Percentiles rank a stretch among this genome's conserved stretches.
phyloP scores from a whole-genome alignment of 2,888 invertebrate genomes.

The Neria commutata region DNA sequence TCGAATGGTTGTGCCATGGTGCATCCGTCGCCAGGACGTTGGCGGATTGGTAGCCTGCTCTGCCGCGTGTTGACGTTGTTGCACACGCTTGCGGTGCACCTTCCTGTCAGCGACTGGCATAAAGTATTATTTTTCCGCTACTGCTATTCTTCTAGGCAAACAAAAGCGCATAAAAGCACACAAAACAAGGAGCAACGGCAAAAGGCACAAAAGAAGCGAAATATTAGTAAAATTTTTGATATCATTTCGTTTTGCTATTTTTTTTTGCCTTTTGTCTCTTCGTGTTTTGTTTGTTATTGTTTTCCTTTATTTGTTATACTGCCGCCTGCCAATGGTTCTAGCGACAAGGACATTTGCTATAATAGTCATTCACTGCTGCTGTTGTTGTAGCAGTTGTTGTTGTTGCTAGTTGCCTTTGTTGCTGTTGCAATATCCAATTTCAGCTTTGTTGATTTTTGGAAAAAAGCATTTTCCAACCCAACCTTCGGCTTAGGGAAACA shows the following conservation, averaged over 20 bases:
- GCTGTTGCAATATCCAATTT: slow-evolving; percentile 51
- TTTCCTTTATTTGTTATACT: slow-evolving; percentile 9
- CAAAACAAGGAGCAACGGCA: neutral
- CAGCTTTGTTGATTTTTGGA: slow-evolving; percentile 34
- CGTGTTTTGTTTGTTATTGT: slow-evolving; percentile 8
- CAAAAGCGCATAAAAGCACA: neutral
- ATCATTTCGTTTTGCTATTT: slow-evolving; percentile 1
- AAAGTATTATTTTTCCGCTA: neutral
- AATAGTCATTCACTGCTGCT: slow-evolving; percentile 9
- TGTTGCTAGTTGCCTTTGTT: slow-evolving; percentile 37
- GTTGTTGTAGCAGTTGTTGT: slow-evolving; percentile 23
- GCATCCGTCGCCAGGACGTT: slow-evolving; percentile 19
- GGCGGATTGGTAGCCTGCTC: slow-evolving; percentile 5
- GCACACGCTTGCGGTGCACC: neutral
- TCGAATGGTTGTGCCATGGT: slow-evolving; percentile 45
- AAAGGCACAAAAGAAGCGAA: slow-evolving; percentile 2
- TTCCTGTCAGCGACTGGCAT: too few species aligned
- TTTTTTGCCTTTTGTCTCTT: neutral
- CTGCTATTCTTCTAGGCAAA: neutral
- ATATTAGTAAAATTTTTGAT: slow-evolving; percentile 3
- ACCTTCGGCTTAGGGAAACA: too few species aligned
- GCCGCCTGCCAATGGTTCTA: neutral
- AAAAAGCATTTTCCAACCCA: slow-evolving; percentile 31
- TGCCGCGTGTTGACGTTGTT: neutral
- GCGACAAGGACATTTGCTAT: neutral